These are phyloP conservation scores for Apodemia zela DNA, from an alignment of 2,888 invertebrate genomes.

Conservation along the genomic window DNA sequence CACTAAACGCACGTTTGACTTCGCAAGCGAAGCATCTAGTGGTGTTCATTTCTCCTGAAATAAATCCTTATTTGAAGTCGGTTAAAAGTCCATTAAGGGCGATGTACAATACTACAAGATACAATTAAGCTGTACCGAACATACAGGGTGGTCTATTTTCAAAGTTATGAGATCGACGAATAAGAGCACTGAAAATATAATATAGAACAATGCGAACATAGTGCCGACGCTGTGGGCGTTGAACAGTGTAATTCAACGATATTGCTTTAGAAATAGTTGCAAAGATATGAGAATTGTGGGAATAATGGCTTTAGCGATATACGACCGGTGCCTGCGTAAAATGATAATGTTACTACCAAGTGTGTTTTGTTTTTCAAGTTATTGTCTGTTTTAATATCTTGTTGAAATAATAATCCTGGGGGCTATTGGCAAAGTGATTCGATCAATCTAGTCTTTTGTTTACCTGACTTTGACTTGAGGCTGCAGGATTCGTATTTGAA, in stretches of 20 bases:
- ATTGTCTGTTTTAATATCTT: neutral
- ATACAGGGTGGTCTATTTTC: constrained; percentile 20
- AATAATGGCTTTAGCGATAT: constrained; percentile 29
- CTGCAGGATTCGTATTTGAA: no score
- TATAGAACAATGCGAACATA: constrained; percentile 14
- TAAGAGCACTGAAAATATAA: constrained; percentile 14
- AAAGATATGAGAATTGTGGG: constrained; percentile 29
- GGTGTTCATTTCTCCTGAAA: no score
- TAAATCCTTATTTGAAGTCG: no score
- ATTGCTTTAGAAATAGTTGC: constrained; percentile 30
- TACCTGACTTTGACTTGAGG: no score
- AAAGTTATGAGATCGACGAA: constrained; percentile 18
- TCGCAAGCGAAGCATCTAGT: no score
- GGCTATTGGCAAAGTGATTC: neutral
- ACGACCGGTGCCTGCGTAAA: neutral
- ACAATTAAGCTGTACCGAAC: constrained; percentile 19
- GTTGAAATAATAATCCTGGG: neutral
- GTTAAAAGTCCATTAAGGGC: neutral
- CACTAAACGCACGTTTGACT: no score
- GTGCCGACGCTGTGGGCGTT: constrained; percentile 26
- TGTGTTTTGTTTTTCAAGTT: constrained; percentile 10
- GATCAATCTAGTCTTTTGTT: neutral
- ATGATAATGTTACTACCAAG: constrained; percentile 3
- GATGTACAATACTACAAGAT: constrained; percentile 11
- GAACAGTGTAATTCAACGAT: constrained; percentile 29